Conservation (phyloP, 1,140 invertebrate genomes). For the Eurosta solidaginis region DNA sequence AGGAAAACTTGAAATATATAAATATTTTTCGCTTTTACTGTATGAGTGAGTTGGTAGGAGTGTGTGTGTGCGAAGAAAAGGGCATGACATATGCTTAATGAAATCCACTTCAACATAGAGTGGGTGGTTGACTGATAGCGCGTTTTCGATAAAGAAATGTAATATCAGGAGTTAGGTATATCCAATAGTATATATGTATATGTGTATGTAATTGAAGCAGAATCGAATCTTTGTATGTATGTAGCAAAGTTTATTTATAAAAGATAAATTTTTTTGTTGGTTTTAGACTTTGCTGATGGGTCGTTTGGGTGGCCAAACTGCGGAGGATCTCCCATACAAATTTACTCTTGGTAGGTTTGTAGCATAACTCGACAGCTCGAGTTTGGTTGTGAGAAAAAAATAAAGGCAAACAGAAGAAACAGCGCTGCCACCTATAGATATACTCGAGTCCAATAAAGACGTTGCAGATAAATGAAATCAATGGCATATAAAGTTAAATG, state of each 20-base stretch:
- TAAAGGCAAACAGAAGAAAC: background rate
- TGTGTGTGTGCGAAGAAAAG: background rate
- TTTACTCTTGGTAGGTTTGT: background rate
- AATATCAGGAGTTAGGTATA: background rate
- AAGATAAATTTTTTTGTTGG: background rate
- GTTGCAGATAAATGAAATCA: background rate
- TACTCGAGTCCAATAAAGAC: slow-evolving; percentile 6
- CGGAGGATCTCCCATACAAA: background rate
- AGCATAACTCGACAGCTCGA: slow-evolving; percentile 2
- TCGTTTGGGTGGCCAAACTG: background rate
- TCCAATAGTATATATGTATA: too few species aligned
- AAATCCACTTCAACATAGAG: slow-evolving; percentile 25
- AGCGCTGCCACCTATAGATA: background rate
- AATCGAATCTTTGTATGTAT: too few species aligned
- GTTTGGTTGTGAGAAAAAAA: background rate
- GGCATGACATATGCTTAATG: slow-evolving; percentile 31
- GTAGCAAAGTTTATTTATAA: background rate
- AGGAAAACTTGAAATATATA: background rate
- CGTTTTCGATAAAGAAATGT: background rate
- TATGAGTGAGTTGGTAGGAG: background rate
- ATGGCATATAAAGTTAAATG: background rate
- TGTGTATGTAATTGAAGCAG: too few species aligned
- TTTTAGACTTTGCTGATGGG: slow-evolving; percentile 10
- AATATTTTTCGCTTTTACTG: background rate
- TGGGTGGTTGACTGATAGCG: slow-evolving; percentile 21